Evolutionary conservation across 2,797 vertebrate genomes (phyloP).

Genomic region (Etheostoma nigrum): DNA sequence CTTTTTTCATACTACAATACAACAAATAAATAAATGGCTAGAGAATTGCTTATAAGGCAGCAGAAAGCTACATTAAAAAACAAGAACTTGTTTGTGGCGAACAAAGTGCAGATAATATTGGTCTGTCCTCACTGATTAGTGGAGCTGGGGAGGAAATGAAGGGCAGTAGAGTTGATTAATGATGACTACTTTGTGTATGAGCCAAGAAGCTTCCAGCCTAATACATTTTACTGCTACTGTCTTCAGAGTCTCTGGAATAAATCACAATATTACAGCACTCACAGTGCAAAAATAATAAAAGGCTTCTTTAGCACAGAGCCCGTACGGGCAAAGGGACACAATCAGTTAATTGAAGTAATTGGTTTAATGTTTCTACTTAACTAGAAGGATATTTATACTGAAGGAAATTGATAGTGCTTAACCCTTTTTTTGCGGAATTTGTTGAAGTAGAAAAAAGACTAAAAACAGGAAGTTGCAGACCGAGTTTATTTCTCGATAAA

Average conservation of each 20-base stretch:
- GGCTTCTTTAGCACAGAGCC: conserved; percentile 46
- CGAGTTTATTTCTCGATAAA: too few relatives aligned
- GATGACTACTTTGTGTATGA: conserved; percentile 66
- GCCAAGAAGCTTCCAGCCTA: conserved; percentile 79
- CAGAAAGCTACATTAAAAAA: conserved; percentile 9
- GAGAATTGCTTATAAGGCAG: not conserved
- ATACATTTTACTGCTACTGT: conserved; percentile 68
- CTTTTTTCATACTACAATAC: not conserved
- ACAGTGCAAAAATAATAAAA: conserved; percentile 60
- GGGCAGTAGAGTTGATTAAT: conserved; percentile 67
- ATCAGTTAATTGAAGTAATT: conserved; percentile 80
- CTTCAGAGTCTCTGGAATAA: conserved; percentile 67
- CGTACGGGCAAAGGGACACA: conserved; percentile 48
- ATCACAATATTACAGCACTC: conserved; percentile 72
- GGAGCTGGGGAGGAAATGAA: conserved; percentile 53
- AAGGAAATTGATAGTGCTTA: conserved; percentile 32
- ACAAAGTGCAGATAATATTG: conserved; percentile 17
- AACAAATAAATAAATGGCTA: not conserved
- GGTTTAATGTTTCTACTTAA: conserved; percentile 77
- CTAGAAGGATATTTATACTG: conserved; percentile 60
- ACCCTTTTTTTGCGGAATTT: conserved; percentile 54
- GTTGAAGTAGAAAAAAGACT: too few relatives aligned
- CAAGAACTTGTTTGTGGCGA: conserved; percentile 9
- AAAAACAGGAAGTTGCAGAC: too few relatives aligned
- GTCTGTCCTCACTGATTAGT: conserved; percentile 29